Base-by-base conservation (phyloP, 2,113 vertebrate genomes). In the Machaerirhynchus nigripectus region DNA sequence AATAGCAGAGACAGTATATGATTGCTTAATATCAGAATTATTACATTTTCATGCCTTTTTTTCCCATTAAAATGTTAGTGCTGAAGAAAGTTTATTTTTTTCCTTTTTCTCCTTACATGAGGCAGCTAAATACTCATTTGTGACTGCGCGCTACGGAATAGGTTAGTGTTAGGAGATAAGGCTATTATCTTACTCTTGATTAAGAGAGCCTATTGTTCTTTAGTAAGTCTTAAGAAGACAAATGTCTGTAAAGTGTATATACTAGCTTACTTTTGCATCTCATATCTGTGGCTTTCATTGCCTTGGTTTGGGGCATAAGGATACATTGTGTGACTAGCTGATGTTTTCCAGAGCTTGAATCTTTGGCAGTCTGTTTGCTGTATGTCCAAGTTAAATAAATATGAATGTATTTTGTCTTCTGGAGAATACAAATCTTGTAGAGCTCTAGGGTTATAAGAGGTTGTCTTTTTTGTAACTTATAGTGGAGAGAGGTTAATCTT, bases 361-460 rank as follows among this genome's bases (percentile, higher is more conserved):
- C 73, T 91, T 89, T 94, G 96, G 78, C 83, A 90, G 37, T 77
- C 77, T 87, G 39, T 84, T 92, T 92, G 79, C 87, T 95, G 46
- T 94, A 76, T 74, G 63, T 86, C 73, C 57, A 65, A 96, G 50
- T 90, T 77, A 97, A 96, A 95, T 70, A 88, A 96, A 95, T 96
- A 60, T 88, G 85, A 94, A 90, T 87, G 50, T 42, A 39, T 95
- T 97, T 96, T 95, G 83, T 95, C 47, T 97, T 91, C 84, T 96
- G 92, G 74, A 97, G 94, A 96, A 91, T 90, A 88, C 0, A 1
- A 96, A 90, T 95, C 88, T 90, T 85, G 47, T 93, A 81, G 65
- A 79, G 46, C 80, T 94, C 33, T 44, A 64, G 39, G 78, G 27
- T 71, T 89, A 33, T 50, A 78, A 69, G 90, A 94, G 35, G 7